A percentile compares a stretch with the other conserved stretches of the same genome.
Conservation (phyloP, 2,113 vertebrate species). For the Gymnobelideus leadbeateri region DNA sequence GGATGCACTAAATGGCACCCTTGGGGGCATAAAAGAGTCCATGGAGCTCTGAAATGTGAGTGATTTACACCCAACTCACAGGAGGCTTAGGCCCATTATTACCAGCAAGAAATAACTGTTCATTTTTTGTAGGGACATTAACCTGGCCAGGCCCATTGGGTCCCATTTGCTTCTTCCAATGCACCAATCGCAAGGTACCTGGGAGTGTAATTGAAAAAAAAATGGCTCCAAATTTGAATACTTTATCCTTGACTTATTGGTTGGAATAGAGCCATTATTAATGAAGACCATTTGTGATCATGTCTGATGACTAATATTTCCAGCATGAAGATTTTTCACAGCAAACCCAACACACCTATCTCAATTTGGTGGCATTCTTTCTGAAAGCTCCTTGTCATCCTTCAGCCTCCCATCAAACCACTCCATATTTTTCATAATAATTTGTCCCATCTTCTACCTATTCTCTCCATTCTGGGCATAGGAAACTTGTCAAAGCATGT, state of each 20-base stretch:
- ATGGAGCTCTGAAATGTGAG: constrained; percentile 43
- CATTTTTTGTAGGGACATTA: constrained; percentile 10
- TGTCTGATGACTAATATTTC: neutral
- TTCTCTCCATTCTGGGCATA: neutral
- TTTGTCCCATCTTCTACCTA: neutral
- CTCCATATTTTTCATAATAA: neutral
- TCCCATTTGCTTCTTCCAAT: constrained; percentile 8
- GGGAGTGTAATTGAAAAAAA: constrained; percentile 33
- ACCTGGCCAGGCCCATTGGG: neutral
- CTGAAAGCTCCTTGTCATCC: neutral
- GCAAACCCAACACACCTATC: neutral
- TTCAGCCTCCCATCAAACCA: neutral
- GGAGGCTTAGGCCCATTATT: constrained; percentile 13
- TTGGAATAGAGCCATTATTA: neutral
- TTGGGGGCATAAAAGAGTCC: constrained; percentile 46
- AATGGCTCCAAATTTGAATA: constrained; percentile 27
- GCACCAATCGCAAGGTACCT: constrained; percentile 17
- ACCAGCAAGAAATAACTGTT: constrained; percentile 11
- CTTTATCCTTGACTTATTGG: constrained; percentile 7
- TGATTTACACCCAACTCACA: constrained; percentile 43
- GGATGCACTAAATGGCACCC: constrained; percentile 39
- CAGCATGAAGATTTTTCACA: neutral
- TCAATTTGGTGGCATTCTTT: neutral
- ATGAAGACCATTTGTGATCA: neutral
- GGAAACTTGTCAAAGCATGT: neutral